Evolutionary conservation across 2,113 vertebrate genomes (phyloP).

Genomic region (Haplochromis vanheusdeni): DNA sequence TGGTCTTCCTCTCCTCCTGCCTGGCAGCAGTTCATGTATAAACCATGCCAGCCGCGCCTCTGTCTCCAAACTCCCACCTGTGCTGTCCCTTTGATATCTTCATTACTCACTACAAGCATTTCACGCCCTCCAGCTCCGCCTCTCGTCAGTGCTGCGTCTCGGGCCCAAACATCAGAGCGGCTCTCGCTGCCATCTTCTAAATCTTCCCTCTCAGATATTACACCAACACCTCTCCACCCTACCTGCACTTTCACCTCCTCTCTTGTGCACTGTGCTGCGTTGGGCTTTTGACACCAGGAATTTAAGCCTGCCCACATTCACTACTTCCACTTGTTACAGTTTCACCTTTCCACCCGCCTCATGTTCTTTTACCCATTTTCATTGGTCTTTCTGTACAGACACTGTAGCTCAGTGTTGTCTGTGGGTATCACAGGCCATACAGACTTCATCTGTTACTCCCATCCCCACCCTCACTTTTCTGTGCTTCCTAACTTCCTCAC

Average conservation of each 20-base stretch:
- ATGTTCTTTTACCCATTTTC: not conserved
- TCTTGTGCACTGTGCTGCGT: not conserved
- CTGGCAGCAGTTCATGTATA: not conserved
- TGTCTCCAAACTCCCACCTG: not conserved
- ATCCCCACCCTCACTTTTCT: not conserved
- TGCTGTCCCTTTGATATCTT: not conserved
- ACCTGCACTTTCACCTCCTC: not conserved
- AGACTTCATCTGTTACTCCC: not conserved
- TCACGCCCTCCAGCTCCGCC: not conserved
- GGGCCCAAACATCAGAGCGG: not conserved
- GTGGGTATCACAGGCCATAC: rapidly evolving
- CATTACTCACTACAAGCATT: rapidly evolving
- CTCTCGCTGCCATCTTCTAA: not conserved
- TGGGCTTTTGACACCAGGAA: not conserved
- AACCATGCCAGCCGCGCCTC: not conserved
- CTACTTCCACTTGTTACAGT: not conserved
- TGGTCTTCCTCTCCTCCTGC: not conserved
- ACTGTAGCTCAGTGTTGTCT: not conserved
- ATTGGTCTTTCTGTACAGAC: not conserved
- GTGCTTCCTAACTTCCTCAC: not conserved
- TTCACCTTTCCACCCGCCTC: not conserved
- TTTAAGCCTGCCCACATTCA: not conserved
- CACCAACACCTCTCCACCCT: not conserved
- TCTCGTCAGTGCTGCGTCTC: not conserved
- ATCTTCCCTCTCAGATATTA: not conserved